A percentile compares a stretch with the other conserved stretches of the same genome.
phyloP scores from a whole-genome alignment of 2,113 vertebrate species.

The Python bivittatus region DNA sequence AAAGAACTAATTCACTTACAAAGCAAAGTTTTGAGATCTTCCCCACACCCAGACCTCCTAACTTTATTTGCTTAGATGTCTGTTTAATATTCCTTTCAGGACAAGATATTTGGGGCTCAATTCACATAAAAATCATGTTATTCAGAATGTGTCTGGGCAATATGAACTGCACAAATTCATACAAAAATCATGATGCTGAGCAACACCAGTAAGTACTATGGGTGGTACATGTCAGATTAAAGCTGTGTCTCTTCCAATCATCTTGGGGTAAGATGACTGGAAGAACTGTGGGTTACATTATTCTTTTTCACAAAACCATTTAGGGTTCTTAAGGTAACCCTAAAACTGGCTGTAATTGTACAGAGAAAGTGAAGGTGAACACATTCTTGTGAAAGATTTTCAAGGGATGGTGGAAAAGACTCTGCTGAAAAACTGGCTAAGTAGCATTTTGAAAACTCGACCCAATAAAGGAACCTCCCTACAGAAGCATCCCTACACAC shows the following conservation, averaged over 20 bases:
- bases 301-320: background rate
- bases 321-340: background rate
- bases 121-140: background rate
- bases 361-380: background rate
- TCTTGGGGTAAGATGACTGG: background rate
- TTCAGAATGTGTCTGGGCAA: too few species aligned
- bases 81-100: background rate
- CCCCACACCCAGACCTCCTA: too few species aligned
- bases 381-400: background rate
- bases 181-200: too few species aligned
- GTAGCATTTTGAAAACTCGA: background rate
- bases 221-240: background rate
- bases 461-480: background rate
- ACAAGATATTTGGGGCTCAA: background rate
- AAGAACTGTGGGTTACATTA: background rate
- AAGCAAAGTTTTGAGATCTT: too few species aligned
- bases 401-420: background rate
- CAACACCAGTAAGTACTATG: background rate
- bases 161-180: too few species aligned
- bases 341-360: background rate
- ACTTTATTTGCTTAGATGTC: background rate
- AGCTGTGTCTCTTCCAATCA: background rate
- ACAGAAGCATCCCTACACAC: too few species aligned
- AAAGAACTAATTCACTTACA: too few species aligned
- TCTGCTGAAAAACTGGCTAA: background rate